phyloP scores from a whole-genome alignment of 2,888 invertebrate genomes.

The Anoplius nigerrimus region DNA sequence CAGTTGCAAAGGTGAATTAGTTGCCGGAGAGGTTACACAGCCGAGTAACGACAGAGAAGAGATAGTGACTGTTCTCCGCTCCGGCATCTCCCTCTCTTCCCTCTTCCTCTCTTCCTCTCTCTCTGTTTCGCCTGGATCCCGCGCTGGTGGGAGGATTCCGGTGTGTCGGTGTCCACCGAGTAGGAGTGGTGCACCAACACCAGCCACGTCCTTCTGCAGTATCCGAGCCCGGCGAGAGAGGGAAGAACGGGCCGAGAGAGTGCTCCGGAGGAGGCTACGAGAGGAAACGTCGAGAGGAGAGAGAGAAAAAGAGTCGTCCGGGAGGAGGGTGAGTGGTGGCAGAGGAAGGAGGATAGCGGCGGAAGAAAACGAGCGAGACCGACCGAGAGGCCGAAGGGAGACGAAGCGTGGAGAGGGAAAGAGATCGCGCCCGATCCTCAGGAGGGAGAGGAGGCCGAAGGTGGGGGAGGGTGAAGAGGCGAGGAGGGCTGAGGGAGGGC shows the following conservation, averaged over 20 bases:
- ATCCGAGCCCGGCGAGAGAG: slow-evolving; percentile 5
- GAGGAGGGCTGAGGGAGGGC: slow-evolving; percentile 57
- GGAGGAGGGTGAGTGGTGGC: slow-evolving; percentile 10
- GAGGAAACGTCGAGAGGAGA: slow-evolving; percentile 1
- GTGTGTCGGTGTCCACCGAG: slow-evolving; percentile 51
- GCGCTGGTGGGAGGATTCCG: slow-evolving; percentile 55
- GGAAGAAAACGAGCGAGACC: slow-evolving; percentile 25
- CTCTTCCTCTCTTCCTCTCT: slow-evolving; percentile 12
- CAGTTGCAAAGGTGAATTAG: slow-evolving; percentile 60
- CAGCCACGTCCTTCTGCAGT: slow-evolving; percentile 6
- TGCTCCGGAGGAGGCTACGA: slow-evolving; percentile 18
- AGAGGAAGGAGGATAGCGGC: slow-evolving; percentile 13
- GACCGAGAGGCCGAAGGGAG: slow-evolving; percentile 27
- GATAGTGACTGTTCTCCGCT: slow-evolving; percentile 28
- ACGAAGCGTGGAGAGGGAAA: slow-evolving; percentile 56
- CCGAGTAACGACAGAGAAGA: slow-evolving; percentile 50
- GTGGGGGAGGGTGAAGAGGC: slow-evolving; percentile 44
- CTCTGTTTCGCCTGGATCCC: slow-evolving; percentile 10
- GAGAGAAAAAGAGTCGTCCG: slow-evolving; percentile 10
- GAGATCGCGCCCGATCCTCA: slow-evolving; percentile 1
- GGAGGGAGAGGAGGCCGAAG: slow-evolving; percentile 21
- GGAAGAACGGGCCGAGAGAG: slow-evolving; percentile 11
- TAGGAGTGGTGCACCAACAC: slow-evolving; percentile 56
- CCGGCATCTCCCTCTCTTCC: slow-evolving; percentile 3
- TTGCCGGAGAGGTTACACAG: slow-evolving; percentile 42